Percentiles rank a stretch among this genome's conserved stretches.
phyloP scores from a whole-genome alignment of 2,888 invertebrate genomes.

The Acrocera orbiculus region DNA sequence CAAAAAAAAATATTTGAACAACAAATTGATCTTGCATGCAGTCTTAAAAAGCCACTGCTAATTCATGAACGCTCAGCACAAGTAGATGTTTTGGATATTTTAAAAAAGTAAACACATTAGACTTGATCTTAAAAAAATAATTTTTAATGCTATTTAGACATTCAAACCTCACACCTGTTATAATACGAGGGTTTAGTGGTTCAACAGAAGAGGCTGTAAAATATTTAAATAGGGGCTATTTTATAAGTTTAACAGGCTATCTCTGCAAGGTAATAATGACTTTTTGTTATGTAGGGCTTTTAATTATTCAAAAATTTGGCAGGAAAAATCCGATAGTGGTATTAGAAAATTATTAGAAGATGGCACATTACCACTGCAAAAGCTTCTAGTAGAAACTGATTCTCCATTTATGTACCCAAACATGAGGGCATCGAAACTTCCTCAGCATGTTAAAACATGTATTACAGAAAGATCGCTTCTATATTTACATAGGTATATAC shows the following conservation, averaged over 20 bases:
- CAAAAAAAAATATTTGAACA: conserved; percentile 76
- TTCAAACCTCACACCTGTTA: conserved; percentile 50
- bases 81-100: conserved; percentile 61
- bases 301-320: conserved; percentile 26
- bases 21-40: conserved; percentile 71
- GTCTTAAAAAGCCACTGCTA: conserved; percentile 70
- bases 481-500: conserved; percentile 28
- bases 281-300: neutral
- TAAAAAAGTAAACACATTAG: conserved; percentile 29
- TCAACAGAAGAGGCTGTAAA: conserved; percentile 63
- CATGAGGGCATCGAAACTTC: conserved; percentile 80
- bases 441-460: conserved; percentile 69
- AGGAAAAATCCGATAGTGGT: conserved; percentile 84
- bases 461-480: conserved; percentile 58
- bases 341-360: conserved; percentile 68
- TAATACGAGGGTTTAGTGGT: conserved; percentile 85
- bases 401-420: conserved; percentile 95
- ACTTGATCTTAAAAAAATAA: neutral
- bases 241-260: conserved; percentile 63
- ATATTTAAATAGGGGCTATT: conserved; percentile 73
- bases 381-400: conserved; percentile 78
- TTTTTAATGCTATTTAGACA: conserved; percentile 19
- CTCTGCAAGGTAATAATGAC: conserved; percentile 23
- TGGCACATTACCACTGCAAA: conserved; percentile 64
- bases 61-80: conserved; percentile 88